Base-by-base conservation (phyloP, 2,888 invertebrate species). In the Coelogynopora nodosa region DNA sequence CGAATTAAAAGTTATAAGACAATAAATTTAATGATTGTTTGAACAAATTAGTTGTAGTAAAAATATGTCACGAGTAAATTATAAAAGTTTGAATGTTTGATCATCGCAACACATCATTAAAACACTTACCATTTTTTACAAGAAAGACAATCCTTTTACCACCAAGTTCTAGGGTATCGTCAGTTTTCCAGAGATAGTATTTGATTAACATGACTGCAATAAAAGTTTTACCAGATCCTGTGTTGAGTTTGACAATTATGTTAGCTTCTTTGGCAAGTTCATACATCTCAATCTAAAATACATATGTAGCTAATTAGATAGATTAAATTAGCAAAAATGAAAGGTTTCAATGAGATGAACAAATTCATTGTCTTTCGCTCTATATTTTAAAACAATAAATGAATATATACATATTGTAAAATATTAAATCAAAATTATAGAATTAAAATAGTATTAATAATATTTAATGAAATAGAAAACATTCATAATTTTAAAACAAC, bases 221-320 rank as follows among this genome's bases (percentile, higher is more conserved):
- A 90, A 94, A 97, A 0, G 97, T 97, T 93, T 98, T 98, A 0
- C 98, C 98, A 0, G 95, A 93, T 0, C 97, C 97, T 74, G 98
- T 97, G 0, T 97, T 97, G 87, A 99, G 93, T 92, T 95, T 97
- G 31, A 98, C 94, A n/a, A 99, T 96, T 0, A 95, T 94, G 92
- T 98, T 98, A 87, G 94, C 92, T 85, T 93, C 91, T 0, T 94
- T 90, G 0, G 95, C 95, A 88, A 94, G 93, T 90, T 96, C 94
- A 90, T 95, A 94, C 0, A 97, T 92, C 89, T 95, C 94, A 26
- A 94, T 93, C 93, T 97, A 86, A 29, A 67, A 28, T 28, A 85
- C 23, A 29, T 5, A 83, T 5, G 29, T 83, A 23, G 29, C 5
- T 83, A 30, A 83, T 83, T 80, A 23, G n/a, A 27, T 80, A 26